phyloP scores from a whole-genome alignment of 2,113 vertebrate genomes.

The Thalassarche chlororhynchos region DNA sequence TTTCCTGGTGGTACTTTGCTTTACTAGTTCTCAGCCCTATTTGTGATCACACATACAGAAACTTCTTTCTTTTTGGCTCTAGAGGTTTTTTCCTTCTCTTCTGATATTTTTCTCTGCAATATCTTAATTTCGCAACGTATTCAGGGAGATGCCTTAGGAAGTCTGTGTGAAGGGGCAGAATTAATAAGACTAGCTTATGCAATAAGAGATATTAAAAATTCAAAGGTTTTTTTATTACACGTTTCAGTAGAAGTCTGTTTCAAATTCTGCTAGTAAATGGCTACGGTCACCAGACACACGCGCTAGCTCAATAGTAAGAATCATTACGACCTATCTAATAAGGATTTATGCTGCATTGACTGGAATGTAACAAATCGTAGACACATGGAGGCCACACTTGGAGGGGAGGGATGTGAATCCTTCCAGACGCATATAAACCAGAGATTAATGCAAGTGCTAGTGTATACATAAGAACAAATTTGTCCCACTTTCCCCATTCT shows the following conservation, averaged over 20 bases:
- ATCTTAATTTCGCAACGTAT: neutral
- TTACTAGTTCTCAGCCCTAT: neutral
- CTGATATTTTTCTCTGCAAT: neutral
- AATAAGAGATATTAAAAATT: neutral
- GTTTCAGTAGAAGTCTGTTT: neutral
- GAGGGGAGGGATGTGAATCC: neutral
- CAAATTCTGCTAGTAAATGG: neutral
- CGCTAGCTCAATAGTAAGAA: neutral
- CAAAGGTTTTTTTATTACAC: neutral
- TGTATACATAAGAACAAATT: neutral
- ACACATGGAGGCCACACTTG: neutral
- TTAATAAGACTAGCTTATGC: neutral
- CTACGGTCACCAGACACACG: neutral
- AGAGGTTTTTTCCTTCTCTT: neutral
- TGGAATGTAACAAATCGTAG: constrained; percentile 5
- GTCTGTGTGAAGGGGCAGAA: neutral
- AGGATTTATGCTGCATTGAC: neutral
- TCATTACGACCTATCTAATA: neutral
- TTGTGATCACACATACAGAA: neutral
- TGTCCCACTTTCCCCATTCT: neutral
- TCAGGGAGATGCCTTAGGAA: neutral
- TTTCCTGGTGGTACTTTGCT: neutral
- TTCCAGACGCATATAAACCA: neutral
- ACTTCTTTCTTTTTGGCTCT: neutral
- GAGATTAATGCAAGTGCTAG: neutral